Evolutionary conservation across 1,140 invertebrate genomes (phyloP).

Genomic region (Penaeus chinensis): DNA sequence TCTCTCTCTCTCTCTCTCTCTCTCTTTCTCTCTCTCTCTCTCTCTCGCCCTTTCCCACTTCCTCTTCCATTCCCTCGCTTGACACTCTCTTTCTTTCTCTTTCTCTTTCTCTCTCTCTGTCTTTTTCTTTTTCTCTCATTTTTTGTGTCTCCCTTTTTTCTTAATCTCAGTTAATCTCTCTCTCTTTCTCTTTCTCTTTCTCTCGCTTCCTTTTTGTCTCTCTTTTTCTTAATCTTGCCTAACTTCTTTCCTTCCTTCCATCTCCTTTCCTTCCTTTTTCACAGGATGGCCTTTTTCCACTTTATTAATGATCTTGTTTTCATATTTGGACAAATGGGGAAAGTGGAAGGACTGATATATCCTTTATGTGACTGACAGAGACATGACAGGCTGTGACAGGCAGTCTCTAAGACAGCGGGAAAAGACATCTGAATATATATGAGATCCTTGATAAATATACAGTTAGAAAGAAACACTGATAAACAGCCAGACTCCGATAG

Average conservation of each 20-base stretch:
- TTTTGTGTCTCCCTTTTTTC: neutral
- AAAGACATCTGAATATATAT: no score
- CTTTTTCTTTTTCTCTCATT: neutral
- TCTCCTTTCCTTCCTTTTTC: no score
- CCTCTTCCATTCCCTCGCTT: neutral
- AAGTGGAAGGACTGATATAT: no score
- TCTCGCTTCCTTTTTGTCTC: neutral
- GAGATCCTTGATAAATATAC: no score
- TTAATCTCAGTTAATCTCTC: neutral
- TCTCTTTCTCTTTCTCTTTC: slow-evolving; percentile 1
- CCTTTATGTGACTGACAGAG: neutral
- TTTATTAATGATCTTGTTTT: no score
- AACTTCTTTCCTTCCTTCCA: no score
- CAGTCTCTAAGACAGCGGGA: no score
- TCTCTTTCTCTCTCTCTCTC: no score
- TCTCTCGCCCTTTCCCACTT: neutral
- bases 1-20: neutral
- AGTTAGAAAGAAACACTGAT: no score
- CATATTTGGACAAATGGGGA: no score
- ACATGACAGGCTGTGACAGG: neutral
- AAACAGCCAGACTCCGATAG: no score
- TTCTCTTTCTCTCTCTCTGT: neutral
- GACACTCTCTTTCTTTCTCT: neutral
- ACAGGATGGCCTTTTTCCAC: no score
- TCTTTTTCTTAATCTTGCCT: neutral